Evolutionary conservation across 2,888 invertebrate species (phyloP).

Genomic region (Eupithecia subumbrata): DNA sequence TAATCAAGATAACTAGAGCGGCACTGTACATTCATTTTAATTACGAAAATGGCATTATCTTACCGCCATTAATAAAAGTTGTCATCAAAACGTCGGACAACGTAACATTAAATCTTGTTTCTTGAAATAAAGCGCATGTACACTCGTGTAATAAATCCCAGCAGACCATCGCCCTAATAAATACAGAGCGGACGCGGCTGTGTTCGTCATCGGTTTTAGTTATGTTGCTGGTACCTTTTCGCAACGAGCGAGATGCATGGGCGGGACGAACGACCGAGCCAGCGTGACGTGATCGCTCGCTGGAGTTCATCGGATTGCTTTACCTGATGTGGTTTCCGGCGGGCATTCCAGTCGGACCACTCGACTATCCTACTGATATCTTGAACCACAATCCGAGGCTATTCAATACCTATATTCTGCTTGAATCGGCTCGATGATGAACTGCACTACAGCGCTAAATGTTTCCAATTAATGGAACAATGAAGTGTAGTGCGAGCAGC

Average conservation of each 20-base stretch:
- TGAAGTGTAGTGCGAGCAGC: constrained; percentile 40
- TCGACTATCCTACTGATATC: constrained; percentile 26
- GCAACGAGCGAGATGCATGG: constrained; percentile 50
- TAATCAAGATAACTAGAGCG: constrained; percentile 73
- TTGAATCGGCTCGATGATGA: neutral
- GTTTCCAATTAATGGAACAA: constrained; percentile 47
- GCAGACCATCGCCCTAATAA: constrained; percentile 58
- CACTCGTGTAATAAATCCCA: constrained; percentile 51
- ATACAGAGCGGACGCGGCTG: constrained; percentile 57
- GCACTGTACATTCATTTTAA: constrained; percentile 63
- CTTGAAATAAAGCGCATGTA: constrained; percentile 52
- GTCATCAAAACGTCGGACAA: constrained; percentile 42
- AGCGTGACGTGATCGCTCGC: constrained; percentile 41
- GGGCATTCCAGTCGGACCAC: constrained; percentile 59
- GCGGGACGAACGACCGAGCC: constrained; percentile 46
- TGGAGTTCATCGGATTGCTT: constrained; percentile 58
- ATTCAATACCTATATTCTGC: constrained; percentile 1
- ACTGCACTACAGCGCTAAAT: constrained; percentile 23
- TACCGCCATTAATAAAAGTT: constrained; percentile 41
- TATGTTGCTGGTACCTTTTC: constrained; percentile 60
- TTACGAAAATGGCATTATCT: constrained; percentile 56
- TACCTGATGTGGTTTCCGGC: constrained; percentile 78
- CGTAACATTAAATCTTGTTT: constrained; percentile 50
- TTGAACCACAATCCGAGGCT: constrained; percentile 10
- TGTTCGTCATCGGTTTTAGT: constrained; percentile 56